Base-by-base conservation (phyloP, 2,888 invertebrate species). In the Scaptomyza polygonia region DNA sequence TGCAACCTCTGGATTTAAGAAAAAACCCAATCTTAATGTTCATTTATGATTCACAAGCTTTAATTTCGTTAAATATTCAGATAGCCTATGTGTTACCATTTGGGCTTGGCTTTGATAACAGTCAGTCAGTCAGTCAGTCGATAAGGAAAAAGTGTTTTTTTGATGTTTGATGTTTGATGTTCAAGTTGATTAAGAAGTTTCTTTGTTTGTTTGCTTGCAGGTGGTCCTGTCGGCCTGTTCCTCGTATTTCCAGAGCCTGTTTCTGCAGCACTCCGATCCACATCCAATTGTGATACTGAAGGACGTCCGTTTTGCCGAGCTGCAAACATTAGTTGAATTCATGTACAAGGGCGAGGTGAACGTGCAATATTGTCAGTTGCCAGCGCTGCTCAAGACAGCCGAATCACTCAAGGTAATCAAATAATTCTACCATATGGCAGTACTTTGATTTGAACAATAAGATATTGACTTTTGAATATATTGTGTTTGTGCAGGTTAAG, bases 321-420 rank as follows among this genome's bases (percentile, higher is more conserved):
- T 97, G 91, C 94, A 97, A 92, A 97, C 97, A 86, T 95, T 97
- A 91, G 96, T 97, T 92, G 97, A 97, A 94, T 97, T 97, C 95
- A 97, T 97, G 97, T 97, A 97, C 94, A 96, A 97, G 93, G 97
- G 97, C 91, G 97, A 97, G 93, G 97, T 97, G 89, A 97, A 97
- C 95, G 97, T 97, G 91, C 96, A 97, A 93, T 97, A 97, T 93
- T 97, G 97, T 93, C 96, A 97, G 93, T 94, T 97, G 91, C 96
- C 96, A 92, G 96, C 97, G 88, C 94, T 97, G 90, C 94, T 97
- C 88, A 97, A 96, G 93, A 97, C 97, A 90, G 97, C 97, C 89
- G 97, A 97, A 93, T 97, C 97, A 92, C 95, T 97, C 79, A 97
- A 97, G 93, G 25, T 21, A n/a, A n/a, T n/a, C n/a, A n/a, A n/a